Base-by-base conservation (phyloP, 2,888 invertebrate genomes). In the Eristalis intricaria region DNA sequence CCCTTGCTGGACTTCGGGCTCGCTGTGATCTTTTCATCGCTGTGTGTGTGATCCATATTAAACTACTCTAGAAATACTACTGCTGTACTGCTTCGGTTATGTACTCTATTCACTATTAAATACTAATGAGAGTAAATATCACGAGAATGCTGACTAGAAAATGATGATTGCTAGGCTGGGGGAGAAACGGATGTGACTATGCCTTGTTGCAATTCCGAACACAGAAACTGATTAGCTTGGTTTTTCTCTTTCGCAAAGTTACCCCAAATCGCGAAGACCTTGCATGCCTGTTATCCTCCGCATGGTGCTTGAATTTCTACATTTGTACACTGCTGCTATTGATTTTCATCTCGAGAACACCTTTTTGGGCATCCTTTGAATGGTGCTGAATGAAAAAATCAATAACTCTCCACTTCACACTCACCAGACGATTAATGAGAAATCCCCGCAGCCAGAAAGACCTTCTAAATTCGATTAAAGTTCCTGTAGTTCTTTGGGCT, bases 1-100 rank as follows among this genome's bases (percentile, higher is more conserved):
- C 90, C 64, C 69, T 92, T 92, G 64, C 89, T 90, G 10, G 91
- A 90, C 3, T 92, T 90, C 5, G 91, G 91, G 58, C 91, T 91
- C 11, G 90, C 90, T 58, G 90, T 90, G 58, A 92, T 92, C 68
- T 91, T 91, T 84, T 92, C 92, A 70, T 92, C 92, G 81, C 92
- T 92, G 74, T 78, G 88, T 66, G 84, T 89, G 22, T 89, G 89
- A 83, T 91, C 90, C 91, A 91, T 91, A 29, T 29, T 71, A 65
- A 71, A 78, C 69, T 64, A 82, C 15, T 38, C 40, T 76, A 66
- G 19, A 4, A 10, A 70, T 56, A 68, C 56, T 71, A 84, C 63
- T 60, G n/a, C 60, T 70, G 35, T 71, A 84, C 63, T 60, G n/a
- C 60, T 70, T 66, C 35, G 35, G 29, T 29, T 69, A 22, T 19